Evolutionary conservation across 2,888 invertebrate genomes (phyloP).

Genomic region (Hemicrepidius hirtus): DNA sequence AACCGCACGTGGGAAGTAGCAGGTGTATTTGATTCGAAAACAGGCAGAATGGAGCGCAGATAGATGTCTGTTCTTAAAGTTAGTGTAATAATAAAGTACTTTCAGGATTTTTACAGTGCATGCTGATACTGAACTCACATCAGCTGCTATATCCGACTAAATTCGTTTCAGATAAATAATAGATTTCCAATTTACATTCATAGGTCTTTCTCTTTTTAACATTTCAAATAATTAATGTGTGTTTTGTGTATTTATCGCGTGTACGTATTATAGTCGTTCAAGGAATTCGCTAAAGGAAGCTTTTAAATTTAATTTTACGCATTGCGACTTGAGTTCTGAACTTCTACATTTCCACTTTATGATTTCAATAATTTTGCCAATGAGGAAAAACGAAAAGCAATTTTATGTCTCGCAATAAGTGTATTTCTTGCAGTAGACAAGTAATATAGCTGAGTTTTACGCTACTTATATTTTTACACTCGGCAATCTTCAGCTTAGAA

Average conservation of each 20-base stretch:
- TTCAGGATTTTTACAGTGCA: conserved; percentile 18
- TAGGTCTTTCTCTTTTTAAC: no score
- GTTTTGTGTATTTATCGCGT: not conserved
- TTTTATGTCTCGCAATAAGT: not conserved
- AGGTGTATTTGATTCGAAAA: conserved; percentile 37
- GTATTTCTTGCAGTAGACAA: not conserved
- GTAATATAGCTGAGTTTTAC: not conserved
- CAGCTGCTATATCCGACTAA: conserved; percentile 10
- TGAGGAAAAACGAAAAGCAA: not conserved
- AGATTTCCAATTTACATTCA: no score
- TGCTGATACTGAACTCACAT: conserved; percentile 18
- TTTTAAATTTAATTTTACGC: conserved; percentile 1
- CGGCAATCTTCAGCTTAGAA: conserved; percentile 1
- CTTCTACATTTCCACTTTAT: not conserved
- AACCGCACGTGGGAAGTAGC: conserved; percentile 32
- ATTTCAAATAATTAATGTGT: not conserved
- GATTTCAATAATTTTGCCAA: not conserved
- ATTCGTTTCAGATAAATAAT: not conserved
- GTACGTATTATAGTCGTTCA: not conserved
- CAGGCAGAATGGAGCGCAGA: conserved; percentile 4
- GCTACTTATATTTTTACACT: not conserved
- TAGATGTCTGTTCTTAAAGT: conserved; percentile 22
- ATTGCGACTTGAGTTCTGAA: not conserved
- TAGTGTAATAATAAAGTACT: conserved; percentile 20
- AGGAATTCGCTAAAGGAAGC: not conserved